Evolutionary conservation across 2,797 vertebrate genomes (phyloP), one percentile per base, ranked within the genome.

Genomic region (Rousettus madagascariensis): DNA sequence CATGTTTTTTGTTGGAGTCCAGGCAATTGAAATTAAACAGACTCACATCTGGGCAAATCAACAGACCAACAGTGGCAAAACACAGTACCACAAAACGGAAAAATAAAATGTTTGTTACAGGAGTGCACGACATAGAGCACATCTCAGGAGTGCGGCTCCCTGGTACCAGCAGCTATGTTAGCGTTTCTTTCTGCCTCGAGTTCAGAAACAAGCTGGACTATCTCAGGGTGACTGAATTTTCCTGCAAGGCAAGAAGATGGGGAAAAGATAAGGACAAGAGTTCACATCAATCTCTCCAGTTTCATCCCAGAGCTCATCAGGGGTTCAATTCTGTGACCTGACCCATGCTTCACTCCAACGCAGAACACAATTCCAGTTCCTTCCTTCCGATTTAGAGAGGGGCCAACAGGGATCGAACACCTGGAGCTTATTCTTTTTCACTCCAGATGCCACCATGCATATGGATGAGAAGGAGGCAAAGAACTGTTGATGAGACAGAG

Each of bases 141-240:
- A 19, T 43, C 68, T 99, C 97, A 98, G 65, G 97, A 94, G 74
- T 2, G 22, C 0, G 97, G 94, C n/a, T 72, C 92, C 30, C 87
- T 75, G 7, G 79, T 1, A 1, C 97, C 72, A 0, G 79, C 82
- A 38, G 96, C 95, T 95, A 98, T 97, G 92, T 97, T 98, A 59
- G 91, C 72, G 11, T 98, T 98, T 97, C 99, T 99, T 97, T 99
- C 99, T 71, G 98, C 96, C 57, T 99, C 99, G 90, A 99, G 98
- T 97, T 98, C 98, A 95, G 98, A 98, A 84, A 99, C 98, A 80
- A 99, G 98, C 96, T 98, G 98, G 53, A 99, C 97, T 91, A 99
- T 98, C 83, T 99, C 99, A 20, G 99, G 99, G 86, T 99, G 99
- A 83, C 98, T 98, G 98, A 99, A 99, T 96, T 99, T 99, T 61